phyloP scores from a whole-genome alignment of 2,113 vertebrate species.

The Planiliza haematocheilus region DNA sequence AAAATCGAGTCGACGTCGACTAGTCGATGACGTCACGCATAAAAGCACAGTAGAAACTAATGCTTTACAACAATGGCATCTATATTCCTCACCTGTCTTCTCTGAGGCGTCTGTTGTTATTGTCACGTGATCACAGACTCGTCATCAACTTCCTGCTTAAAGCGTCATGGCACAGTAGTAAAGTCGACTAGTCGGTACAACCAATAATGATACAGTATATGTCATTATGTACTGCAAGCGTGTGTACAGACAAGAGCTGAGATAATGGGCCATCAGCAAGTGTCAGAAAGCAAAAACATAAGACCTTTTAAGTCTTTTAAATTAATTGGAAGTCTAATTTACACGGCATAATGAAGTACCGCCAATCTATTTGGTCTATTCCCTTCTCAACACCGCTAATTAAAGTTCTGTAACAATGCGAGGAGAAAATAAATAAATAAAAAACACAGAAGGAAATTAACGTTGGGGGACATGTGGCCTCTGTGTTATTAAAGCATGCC shows the following conservation, averaged over 20 bases:
- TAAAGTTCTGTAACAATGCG: constrained; percentile 57
- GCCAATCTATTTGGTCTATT: constrained; percentile 41
- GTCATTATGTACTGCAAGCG: too few species aligned
- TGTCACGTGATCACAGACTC: too few species aligned
- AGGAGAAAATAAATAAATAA: not conserved
- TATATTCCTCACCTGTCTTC: too few species aligned
- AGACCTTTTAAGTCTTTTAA: constrained; percentile 33
- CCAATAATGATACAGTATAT: too few species aligned
- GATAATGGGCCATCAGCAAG: constrained; percentile 8
- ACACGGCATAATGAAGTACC: constrained; percentile 47
- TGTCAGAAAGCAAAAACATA: constrained; percentile 16
- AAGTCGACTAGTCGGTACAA: too few species aligned
- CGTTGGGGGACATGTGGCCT: constrained; percentile 30
- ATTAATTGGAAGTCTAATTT: constrained; percentile 52
- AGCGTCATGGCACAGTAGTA: too few species aligned
- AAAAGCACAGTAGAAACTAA: too few species aligned
- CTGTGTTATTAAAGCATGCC: constrained; percentile 22
- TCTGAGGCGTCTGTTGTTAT: too few species aligned
- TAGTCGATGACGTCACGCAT: too few species aligned
- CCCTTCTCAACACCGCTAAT: constrained; percentile 51
- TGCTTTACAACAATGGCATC: too few species aligned
- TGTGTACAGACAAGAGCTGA: not conserved
- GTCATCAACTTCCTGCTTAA: too few species aligned
- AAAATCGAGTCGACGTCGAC: too few species aligned
- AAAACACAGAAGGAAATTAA: constrained; percentile 20